Percentiles rank a stretch among this genome's conserved stretches.
These are phyloP conservation scores for Boulengeromyrus knoepffleri DNA, from an alignment of 2,113 vertebrate genomes.

Conservation along the genomic window DNA sequence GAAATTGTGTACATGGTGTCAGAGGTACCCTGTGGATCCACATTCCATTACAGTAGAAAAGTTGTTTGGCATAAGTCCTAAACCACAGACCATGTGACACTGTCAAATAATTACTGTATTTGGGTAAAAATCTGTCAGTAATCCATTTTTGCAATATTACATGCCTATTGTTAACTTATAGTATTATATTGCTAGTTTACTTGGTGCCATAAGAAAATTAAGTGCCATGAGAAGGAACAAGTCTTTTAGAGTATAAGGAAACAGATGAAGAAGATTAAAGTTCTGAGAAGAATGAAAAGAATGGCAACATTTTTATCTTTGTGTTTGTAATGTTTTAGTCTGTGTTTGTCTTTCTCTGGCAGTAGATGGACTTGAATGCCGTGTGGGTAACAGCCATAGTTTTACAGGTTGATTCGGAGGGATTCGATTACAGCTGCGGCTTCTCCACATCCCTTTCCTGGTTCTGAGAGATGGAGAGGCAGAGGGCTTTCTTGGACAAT, in stretches of 20 bases:
- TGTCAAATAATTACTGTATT: not conserved
- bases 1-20: not conserved
- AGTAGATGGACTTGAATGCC: not conserved
- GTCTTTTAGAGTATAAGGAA: not conserved
- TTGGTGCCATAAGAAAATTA: not conserved
- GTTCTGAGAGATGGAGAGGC: constrained; percentile 5
- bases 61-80: not conserved
- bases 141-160: not conserved
- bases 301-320: not conserved
- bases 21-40: not conserved
- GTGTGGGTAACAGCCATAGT: not conserved
- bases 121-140: not conserved
- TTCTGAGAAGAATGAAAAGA: not conserved
- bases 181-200: not conserved
- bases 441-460: not conserved
- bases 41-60: constrained; percentile 1
- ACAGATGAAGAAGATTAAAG: not conserved
- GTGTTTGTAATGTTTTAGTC: not conserved
- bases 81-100: not conserved
- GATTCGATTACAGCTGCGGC: not conserved
- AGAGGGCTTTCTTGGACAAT: not conserved
- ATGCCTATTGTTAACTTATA: not conserved
- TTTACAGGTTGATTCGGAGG: not conserved
- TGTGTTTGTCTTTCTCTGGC: not conserved
- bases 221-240: too few species aligned